A percentile compares a stretch with the other conserved stretches of the same genome.
phyloP scores from a whole-genome alignment of 2,797 vertebrate species.

The Columba guinea region DNA sequence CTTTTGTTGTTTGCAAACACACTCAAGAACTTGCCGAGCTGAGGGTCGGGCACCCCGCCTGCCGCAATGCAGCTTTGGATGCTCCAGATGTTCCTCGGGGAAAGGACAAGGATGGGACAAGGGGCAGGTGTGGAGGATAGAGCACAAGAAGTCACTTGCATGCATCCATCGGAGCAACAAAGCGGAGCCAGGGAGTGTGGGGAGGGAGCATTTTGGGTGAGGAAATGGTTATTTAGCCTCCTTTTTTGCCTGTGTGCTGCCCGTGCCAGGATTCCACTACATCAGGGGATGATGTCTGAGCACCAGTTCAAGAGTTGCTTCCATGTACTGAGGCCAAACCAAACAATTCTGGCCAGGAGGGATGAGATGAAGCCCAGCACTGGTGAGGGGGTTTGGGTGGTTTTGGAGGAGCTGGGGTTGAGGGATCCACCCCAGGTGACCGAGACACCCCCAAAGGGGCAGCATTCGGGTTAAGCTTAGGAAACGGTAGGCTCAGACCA shows the following conservation, averaged over 20 bases:
- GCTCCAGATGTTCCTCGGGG: not conserved
- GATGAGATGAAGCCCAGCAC: rapidly evolving
- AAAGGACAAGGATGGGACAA: not conserved
- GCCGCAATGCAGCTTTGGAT: not conserved
- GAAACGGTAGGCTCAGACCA: not conserved
- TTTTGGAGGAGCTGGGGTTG: not conserved
- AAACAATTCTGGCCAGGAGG: not conserved
- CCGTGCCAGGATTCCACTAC: rapidly evolving
- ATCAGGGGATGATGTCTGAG: not conserved
- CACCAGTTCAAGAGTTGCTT: not conserved
- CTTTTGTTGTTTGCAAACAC: not conserved
- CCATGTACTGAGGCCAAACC: rapidly evolving
- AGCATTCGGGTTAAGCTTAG: not conserved
- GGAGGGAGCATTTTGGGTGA: rapidly evolving
- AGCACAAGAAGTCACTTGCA: not conserved
- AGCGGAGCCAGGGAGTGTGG: not conserved
- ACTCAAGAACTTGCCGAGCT: not conserved
- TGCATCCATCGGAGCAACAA: not conserved
- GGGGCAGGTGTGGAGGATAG: not conserved
- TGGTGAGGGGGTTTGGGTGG: not conserved
- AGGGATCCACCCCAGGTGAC: not conserved
- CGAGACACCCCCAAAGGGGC: not conserved
- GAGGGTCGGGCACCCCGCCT: not conserved
- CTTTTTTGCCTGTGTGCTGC: not conserved
- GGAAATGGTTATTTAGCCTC: not conserved